phyloP scores from a whole-genome alignment of 2,888 invertebrate species.

The Nomada fucata region DNA sequence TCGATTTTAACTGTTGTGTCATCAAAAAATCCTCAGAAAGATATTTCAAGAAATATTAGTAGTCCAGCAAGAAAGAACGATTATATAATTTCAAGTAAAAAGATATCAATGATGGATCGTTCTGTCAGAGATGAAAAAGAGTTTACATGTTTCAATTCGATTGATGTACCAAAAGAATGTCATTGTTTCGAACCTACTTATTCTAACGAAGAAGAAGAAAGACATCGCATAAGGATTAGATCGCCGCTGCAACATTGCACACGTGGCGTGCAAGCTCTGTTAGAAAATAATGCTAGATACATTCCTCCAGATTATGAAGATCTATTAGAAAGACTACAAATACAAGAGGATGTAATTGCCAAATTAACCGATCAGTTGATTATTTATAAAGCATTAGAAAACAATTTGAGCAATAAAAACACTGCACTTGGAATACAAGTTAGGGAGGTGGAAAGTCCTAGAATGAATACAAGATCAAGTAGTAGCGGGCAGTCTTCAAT shows the following conservation, averaged over 20 bases:
- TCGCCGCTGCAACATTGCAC: constrained; percentile 24
- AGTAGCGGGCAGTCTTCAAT: constrained; percentile 15
- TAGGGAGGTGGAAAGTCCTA: constrained; percentile 66
- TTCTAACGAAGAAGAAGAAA: constrained; percentile 37
- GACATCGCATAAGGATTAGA: constrained; percentile 4
- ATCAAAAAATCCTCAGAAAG: constrained; percentile 36
- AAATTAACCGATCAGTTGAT: constrained; percentile 75
- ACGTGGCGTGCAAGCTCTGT: neutral
- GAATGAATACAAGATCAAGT: constrained; percentile 51
- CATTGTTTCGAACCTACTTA: constrained; percentile 17
- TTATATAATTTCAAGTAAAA: constrained; percentile 17
- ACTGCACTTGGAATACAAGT: constrained; percentile 60
- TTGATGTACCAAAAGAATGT: constrained; percentile 7
- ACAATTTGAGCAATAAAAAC: constrained; percentile 63
- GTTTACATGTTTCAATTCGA: constrained; percentile 11
- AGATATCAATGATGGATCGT: constrained; percentile 1
- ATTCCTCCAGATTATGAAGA: constrained; percentile 45
- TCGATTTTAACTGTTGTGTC: constrained; percentile 72
- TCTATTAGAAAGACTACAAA: constrained; percentile 70
- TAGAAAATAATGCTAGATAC: neutral
- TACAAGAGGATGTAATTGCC: constrained; percentile 76
- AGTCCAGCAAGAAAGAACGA: constrained; percentile 32
- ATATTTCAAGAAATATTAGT: constrained; percentile 11
- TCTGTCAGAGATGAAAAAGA: constrained; percentile 15
- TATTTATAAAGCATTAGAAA: constrained; percentile 74